Evolutionary conservation across 2,888 invertebrate genomes (phyloP), one percentile per base, ranked within the genome.

Genomic region (Anarsia innoxiella): DNA sequence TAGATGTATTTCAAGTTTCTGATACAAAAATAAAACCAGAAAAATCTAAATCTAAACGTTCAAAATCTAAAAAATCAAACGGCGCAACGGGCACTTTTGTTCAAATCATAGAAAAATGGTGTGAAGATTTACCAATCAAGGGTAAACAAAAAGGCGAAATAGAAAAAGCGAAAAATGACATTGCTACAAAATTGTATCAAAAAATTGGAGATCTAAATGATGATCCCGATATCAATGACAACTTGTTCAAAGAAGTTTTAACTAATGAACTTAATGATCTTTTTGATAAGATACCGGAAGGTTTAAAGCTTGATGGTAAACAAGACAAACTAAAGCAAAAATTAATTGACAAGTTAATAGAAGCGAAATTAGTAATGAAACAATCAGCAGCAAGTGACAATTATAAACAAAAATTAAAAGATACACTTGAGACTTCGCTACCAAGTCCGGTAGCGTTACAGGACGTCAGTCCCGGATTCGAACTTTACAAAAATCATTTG

Each of bases 61-160:
- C 27, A 3, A 16, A 16, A 9, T 29, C n/a, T n/a, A 1, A 6
- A 10, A 27, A 12, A 15, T 3, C 8, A 15, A 9, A n/a, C 16
- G 13, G 25, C 11, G 23, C 12, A 3, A 32, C 13, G 4, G 41
- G 47, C 14, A 23, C 46, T 12, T 52, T 73, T 25, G 57, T 71
- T 2, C 58, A 73, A 39, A 53, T 54, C 8, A 65, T 78, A 38
- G 73, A 75, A 40, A 53, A 49, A 13, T 78, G 75, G 75, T 66
- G 61, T 32, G 52, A 59, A 5, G 49, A 57, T 12, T 48, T 77
- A 33, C 72, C 72, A 23, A 51, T 75, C 2, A 43, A 52, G 28
- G 48, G 43, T 33, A 40, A 48, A 25, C 41, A 57, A 35, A 49
- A 54, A 32, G 45, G 56, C 6, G 27, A 10, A 9, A 42, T 47